Conservation (phyloP, 2,113 vertebrate genomes). For the Hemiprocne comata region DNA sequence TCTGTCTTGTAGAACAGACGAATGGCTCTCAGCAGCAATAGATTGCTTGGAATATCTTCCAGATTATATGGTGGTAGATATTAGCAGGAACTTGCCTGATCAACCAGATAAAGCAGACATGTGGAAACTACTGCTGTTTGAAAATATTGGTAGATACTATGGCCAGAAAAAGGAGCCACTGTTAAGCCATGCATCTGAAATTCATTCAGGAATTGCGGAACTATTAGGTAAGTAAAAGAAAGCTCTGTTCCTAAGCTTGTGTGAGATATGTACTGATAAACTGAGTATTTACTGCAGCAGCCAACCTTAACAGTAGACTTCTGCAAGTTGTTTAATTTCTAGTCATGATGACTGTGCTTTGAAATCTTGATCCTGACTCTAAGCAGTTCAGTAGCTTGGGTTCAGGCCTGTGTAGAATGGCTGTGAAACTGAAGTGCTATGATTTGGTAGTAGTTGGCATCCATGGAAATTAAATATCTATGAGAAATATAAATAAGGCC, state of each 20-base stretch:
- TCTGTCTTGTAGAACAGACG: slow-evolving; percentile 82
- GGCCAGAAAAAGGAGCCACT: slow-evolving; percentile 84
- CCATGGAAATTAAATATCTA: neutral
- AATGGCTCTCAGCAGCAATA: slow-evolving; percentile 91
- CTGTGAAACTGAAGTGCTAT: neutral
- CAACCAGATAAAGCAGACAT: slow-evolving; percentile 77
- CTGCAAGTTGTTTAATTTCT: neutral
- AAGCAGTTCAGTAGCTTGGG: neutral
- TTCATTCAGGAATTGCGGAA: slow-evolving; percentile 92
- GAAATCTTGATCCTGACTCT: neutral
- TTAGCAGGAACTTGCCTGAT: slow-evolving; percentile 88
- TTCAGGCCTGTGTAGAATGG: neutral
- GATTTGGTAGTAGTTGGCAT: neutral
- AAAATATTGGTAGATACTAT: slow-evolving; percentile 86
- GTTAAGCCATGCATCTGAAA: slow-evolving; percentile 89
- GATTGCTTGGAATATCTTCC: slow-evolving; percentile 95
- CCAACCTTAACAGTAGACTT: neutral
- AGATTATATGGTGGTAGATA: slow-evolving; percentile 89
- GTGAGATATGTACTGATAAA: neutral
- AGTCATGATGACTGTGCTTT: neutral
- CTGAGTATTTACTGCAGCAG: neutral
- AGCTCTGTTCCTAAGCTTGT: neutral
- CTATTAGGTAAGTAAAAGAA: slow-evolving; percentile 84
- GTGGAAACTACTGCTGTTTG: slow-evolving; percentile 89
- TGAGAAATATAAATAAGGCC: neutral